phyloP scores from a whole-genome alignment of 2,888 invertebrate genomes.

The Mantis religiosa region DNA sequence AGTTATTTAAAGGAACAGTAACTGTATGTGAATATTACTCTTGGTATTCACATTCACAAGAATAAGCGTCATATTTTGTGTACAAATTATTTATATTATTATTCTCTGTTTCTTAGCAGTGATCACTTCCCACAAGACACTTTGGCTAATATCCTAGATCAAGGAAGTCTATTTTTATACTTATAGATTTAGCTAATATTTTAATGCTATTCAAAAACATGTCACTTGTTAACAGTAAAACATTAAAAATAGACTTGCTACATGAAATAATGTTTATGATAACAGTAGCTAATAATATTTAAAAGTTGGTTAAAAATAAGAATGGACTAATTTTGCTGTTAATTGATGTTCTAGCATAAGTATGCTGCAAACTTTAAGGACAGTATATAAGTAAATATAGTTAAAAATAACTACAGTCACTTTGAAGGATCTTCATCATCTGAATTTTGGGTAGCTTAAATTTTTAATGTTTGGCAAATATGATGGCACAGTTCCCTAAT shows the following conservation, averaged over 20 bases:
- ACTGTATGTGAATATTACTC: not conserved
- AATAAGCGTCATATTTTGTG: slow-evolving; percentile 31
- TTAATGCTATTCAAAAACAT: not conserved
- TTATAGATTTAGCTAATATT: not conserved
- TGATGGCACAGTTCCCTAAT: not conserved
- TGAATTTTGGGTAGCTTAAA: not conserved
- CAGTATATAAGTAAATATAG: not conserved
- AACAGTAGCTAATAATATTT: not conserved
- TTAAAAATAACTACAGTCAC: not conserved
- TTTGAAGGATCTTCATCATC: not conserved
- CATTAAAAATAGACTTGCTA: not conserved
- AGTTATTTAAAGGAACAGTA: slow-evolving; percentile 9
- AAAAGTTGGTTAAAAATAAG: not conserved
- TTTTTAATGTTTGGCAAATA: not conserved
- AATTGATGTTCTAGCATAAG: not conserved
- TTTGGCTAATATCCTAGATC: not conserved
- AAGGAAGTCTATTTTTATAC: not conserved
- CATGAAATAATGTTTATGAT: not conserved
- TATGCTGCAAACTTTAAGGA: not conserved
- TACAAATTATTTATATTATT: slow-evolving; percentile 21
- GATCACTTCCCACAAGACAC: not conserved
- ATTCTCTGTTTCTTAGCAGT: not conserved
- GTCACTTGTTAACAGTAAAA: not conserved
- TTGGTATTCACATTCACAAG: slow-evolving; percentile 5
- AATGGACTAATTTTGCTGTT: not conserved